Evolutionary conservation across 2,113 vertebrate species (phyloP).

Genomic region (Fulica atra): DNA sequence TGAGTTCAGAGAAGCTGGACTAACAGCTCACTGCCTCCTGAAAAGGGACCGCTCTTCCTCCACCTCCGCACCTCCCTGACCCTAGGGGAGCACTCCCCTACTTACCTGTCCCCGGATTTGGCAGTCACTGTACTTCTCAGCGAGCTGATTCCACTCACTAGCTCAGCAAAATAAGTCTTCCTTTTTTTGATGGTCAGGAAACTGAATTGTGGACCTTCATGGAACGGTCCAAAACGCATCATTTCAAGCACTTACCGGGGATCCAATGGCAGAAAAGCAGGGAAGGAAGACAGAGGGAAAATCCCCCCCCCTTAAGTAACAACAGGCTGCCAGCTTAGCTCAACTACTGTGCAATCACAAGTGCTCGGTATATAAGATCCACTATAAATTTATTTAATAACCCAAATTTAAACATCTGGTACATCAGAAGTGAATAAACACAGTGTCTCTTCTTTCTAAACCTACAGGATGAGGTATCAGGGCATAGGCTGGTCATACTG

Average conservation of each 20-base stretch:
- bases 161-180: not conserved
- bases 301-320: not conserved
- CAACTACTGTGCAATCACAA: not conserved
- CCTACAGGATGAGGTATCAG: not conserved
- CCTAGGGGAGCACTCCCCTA: not conserved
- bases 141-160: not conserved
- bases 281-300: not conserved
- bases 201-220: not conserved
- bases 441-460: not conserved
- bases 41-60: not conserved
- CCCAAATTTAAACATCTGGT: not conserved
- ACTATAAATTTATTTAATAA: not conserved
- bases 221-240: not conserved
- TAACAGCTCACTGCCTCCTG: not conserved
- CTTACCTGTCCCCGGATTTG: not conserved
- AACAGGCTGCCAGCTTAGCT: not conserved
- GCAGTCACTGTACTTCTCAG: not conserved
- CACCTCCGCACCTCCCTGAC: not conserved
- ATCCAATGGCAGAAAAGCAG: not conserved
- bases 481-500: not conserved
- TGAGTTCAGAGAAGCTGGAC: not conserved
- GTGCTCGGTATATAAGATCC: not conserved
- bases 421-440: not conserved
- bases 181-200: not conserved
- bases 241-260: not conserved